phyloP scores from a whole-genome alignment of 2,888 invertebrate genomes.

The Pammene aurita region DNA sequence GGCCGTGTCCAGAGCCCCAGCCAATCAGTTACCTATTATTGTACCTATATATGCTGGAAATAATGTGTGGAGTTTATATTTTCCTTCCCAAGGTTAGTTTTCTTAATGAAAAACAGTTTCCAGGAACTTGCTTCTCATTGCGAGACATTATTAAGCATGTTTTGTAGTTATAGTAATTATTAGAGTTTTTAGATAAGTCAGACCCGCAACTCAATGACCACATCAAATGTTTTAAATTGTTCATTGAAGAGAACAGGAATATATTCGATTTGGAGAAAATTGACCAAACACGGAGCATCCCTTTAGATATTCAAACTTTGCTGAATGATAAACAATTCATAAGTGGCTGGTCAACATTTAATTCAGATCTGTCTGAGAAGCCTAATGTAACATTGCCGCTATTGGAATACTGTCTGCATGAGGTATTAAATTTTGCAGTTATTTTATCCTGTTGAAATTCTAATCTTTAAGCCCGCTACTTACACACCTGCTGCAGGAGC shows the following conservation, averaged over 20 bases:
- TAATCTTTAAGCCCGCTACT: too few relatives aligned
- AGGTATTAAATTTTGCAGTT: conserved; percentile 69
- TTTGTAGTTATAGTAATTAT: neutral
- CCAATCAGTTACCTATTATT: conserved; percentile 69
- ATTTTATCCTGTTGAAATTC: neutral
- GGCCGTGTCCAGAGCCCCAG: conserved; percentile 66
- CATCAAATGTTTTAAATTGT: conserved; percentile 61
- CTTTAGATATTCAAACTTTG: conserved; percentile 83
- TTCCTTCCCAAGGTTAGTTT: conserved; percentile 85
- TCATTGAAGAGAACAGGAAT: conserved; percentile 66
- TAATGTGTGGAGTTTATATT: conserved; percentile 90
- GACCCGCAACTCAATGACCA: conserved; percentile 60
- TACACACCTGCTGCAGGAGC: too few relatives aligned
- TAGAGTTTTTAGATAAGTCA: conserved; percentile 53
- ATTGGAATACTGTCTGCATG: conserved; percentile 91
- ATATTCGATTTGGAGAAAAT: conserved; percentile 83
- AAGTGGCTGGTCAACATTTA: conserved; percentile 85
- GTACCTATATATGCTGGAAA: conserved; percentile 70
- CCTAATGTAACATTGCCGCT: conserved; percentile 87
- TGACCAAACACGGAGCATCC: conserved; percentile 82
- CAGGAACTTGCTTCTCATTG: neutral
- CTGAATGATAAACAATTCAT: conserved; percentile 82
- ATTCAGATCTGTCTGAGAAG: conserved; percentile 85
- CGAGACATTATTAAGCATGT: neutral
- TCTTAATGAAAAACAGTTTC: neutral